Evolutionary conservation across 1,140 invertebrate species (phyloP), one percentile per base, ranked within the genome.

Genomic region (Diabrotica virgifera): DNA sequence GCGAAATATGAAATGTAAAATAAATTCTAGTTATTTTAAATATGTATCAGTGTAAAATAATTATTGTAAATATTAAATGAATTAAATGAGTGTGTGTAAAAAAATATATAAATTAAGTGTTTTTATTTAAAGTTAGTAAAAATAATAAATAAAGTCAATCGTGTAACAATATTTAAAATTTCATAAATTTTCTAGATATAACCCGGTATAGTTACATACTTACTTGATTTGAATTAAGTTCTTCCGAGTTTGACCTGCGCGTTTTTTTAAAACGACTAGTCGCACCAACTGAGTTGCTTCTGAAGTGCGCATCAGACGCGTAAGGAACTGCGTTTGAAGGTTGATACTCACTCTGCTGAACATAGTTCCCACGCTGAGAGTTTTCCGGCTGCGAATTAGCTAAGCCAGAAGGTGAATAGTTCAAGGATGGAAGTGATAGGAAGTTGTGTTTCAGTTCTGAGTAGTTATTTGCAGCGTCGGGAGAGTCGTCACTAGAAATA

Each of bases 391-490:
- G 11, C 14, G 11, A 52, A 50, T 66, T 66, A 37, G 46, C 55
- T 9, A 52, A 3, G 52, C 62, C 67, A 0, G 54, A 55, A 13
- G 52, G 69, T 13, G 66, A 66, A 52, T 66, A 70, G 65, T 75
- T 72, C 10, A 66, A 36, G 8, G 58, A 62, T 13, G 59, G 72
- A 9, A 70, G 60, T 52, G 58, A 55, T 40, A 69, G 60, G 11
- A 50, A 14, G 58, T 70, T 71, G 24, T 64, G 66, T 40, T 64
- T 66, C 8, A 76, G 40, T 63, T 73, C 76, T 7, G 73, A 68
- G 62, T 76, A 78, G 59, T 78, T 75, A 53, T 76, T 73, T 8
- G 62, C 55, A 38, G 76, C 74, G 58, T 75, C 72, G 7, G 57
- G 55, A 52, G 69, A 67, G 50, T 77, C 76, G 62, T 78, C 75